phyloP scores from a whole-genome alignment of 2,888 invertebrate genomes.

The Caenorhabditis auriculariae region DNA sequence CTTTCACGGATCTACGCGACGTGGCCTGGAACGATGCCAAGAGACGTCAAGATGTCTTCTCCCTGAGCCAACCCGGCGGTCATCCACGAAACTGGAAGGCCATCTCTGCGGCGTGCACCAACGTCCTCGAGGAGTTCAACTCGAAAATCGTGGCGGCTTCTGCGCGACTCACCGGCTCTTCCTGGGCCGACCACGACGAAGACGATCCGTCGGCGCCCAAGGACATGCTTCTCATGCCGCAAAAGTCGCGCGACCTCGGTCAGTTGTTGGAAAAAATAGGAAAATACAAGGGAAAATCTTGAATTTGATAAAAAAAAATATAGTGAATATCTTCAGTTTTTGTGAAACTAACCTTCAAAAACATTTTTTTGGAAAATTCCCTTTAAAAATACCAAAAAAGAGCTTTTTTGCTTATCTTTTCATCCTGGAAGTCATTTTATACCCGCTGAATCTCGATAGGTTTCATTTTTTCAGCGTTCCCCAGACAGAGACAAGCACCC shows the following conservation, averaged over 20 bases:
- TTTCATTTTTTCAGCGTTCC: no score
- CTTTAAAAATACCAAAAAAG: no score
- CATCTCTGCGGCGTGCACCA: conserved; percentile 18
- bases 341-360: no score
- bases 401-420: no score
- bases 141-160: conserved; percentile 16
- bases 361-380: no score
- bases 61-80: conserved; percentile 41
- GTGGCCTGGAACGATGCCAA: conserved; percentile 25
- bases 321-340: no score
- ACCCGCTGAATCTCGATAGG: no score
- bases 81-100: conserved; percentile 43
- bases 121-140: conserved; percentile 25
- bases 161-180: conserved; percentile 18
- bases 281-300: no score
- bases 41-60: conserved; percentile 30
- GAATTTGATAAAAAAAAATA: no score
- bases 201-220: conserved; percentile 5
- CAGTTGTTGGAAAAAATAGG: no score
- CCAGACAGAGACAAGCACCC: no score
- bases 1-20: conserved; percentile 30
- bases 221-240: conserved; percentile 22
- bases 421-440: no score
- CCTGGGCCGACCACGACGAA: conserved; percentile 15
- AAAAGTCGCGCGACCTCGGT: conserved; percentile 23